Conservation (phyloP, 1,140 invertebrate genomes). For the Tribolium madens region DNA sequence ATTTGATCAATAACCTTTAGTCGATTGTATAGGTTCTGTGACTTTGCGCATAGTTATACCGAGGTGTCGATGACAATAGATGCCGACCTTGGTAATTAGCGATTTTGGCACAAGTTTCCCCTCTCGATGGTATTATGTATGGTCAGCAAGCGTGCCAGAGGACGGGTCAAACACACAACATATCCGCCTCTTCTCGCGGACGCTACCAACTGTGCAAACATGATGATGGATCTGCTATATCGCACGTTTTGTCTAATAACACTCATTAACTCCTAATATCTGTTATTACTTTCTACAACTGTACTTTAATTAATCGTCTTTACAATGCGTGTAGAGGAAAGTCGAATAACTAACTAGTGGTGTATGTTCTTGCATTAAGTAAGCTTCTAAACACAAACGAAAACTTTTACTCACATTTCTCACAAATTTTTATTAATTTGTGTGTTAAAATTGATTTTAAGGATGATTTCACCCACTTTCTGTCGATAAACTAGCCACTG, state of each 20-base stretch:
- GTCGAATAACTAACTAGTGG: too few species aligned
- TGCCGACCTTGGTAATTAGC: constrained; percentile 58
- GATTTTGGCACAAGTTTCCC: constrained; percentile 56
- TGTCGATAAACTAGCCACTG: not conserved
- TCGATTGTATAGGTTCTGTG: not conserved
- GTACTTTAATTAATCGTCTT: not conserved
- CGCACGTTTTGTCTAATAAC: not conserved
- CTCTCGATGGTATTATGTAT: constrained; percentile 45
- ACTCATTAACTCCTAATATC: not conserved
- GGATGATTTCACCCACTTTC: not conserved
- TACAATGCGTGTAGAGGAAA: not conserved
- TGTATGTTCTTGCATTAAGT: too few species aligned
- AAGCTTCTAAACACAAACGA: too few species aligned
- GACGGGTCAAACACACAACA: constrained; percentile 49
- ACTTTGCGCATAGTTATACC: constrained; percentile 11
- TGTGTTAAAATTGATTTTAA: too few species aligned
- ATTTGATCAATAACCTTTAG: not conserved
- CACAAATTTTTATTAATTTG: too few species aligned
- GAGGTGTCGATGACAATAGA: constrained; percentile 54
- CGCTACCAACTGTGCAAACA: constrained; percentile 22
- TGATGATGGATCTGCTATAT: not conserved
- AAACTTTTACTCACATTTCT: too few species aligned
- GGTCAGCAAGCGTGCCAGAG: constrained; percentile 45
- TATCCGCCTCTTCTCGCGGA: constrained; percentile 46
- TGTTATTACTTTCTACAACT: not conserved